Base-by-base conservation (phyloP, 2,113 vertebrate species). In the Asarcornis scutulata region DNA sequence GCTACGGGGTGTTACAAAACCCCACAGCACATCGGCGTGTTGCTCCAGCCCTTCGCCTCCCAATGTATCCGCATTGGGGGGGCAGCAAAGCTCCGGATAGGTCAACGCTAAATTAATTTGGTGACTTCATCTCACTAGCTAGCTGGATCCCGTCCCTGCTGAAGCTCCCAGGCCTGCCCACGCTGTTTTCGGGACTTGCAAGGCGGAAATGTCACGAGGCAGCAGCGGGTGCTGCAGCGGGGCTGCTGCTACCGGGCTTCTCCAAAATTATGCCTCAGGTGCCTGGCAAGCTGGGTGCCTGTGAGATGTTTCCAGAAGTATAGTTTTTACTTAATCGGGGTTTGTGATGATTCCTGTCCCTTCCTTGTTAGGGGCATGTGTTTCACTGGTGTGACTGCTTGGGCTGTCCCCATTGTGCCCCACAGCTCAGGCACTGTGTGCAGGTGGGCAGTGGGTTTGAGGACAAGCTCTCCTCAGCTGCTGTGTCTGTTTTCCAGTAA, bases 81-180 rank as follows among this genome's bases (percentile, higher is more conserved):
- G 9, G 20, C 2, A 7, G 68, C 17, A 11, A 48, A 92, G 75
- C 44, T 58, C 44, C 0, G 7, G 72, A 88, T 83, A 95, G 94
- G 91, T 94, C 92, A 95, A 62, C 75, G 81, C 94, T 95, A 95
- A 95, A 97, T 96, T 94, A 7, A 79, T 84, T 88, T 32, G 86
- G 76, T 96, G 95, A 93, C 93, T 94, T 95, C 93, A 97, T 93
- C 89, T 31, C 69, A 60, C 89, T 23, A 32, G 32, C 83, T 60
- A 46, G 73, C 11, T 94, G 94, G 94, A 64, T 86, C 66, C 53
- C 52, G 2, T 75, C 91, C 80, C 85, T 81, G 63, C 66, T 88
- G 88, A 42, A 88, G 7, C 52, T 94, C 40, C 62, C 60, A 2
- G 42, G 85, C 74, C 93, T 87, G 79, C 83, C 84, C 32, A 3